Base-by-base conservation (phyloP, 1,140 invertebrate species). In the Euglossa dilemma region DNA sequence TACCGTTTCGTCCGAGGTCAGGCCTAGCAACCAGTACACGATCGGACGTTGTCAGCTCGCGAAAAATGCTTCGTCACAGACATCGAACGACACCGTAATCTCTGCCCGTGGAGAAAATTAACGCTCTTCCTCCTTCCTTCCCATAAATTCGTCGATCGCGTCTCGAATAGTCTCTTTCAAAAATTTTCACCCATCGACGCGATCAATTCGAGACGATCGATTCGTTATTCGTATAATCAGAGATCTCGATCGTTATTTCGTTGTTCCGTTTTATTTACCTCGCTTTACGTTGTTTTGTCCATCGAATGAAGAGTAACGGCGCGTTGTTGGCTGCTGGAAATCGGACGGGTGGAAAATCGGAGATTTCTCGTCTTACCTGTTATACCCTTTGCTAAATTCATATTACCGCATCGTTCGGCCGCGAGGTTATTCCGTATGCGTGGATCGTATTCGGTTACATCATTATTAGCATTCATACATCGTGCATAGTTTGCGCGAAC, bases 51-150 rank as follows among this genome's bases (percentile, higher is more conserved):
- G 47, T 75, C 25, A 28, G 25, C 11, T 23, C 25, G 28, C 25
- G 75, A 66, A 77, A 54, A 56, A 56, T 43, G 50, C 75, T 20
- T 45, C 64, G 64, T 78, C 75, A 78, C 52, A 45, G 47, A 36
- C 74, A 25, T 64, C 1, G 25, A 76, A 64, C 20, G 59, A 36
- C 25, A 54, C 28, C 9, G 12, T 28, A 20, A 63, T 36, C 20
- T 36, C 28, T 7, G 54, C 3, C 12, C 16, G 45, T 1, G 11
- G 8, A 14, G 25, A 36, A 43, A 73, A 73, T 73, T 28, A 50
- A 50, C n/a, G 52, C 23, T 14, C 25, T 70, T 8, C 43, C 36
- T 43, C 71, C 36, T n/a, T 28, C 23, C 52, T n/a, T 28, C 23
- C 52, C 43, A 11, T 4, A 45, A 73, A 73, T 72, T 57, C 57